These are phyloP conservation scores for Halcyon smyrnensis DNA, from an alignment of 2,797 vertebrate genomes.

Conservation along the genomic window DNA sequence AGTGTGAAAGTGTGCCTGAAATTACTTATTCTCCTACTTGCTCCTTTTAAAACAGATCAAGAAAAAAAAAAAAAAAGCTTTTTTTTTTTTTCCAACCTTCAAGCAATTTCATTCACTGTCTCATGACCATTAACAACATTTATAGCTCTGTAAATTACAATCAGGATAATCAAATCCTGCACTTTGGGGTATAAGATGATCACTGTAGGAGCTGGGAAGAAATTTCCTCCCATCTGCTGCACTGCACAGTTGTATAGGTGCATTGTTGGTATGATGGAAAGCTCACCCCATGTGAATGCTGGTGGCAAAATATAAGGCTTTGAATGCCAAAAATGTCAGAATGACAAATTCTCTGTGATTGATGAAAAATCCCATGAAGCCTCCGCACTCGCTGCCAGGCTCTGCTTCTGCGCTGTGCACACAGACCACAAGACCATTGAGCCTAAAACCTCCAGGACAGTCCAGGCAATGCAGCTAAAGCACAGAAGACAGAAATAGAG, in stretches of 20 bases:
- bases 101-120: background rate
- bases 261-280: background rate
- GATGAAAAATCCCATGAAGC: background rate
- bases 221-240: conserved; percentile 3
- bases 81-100: background rate
- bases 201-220: background rate
- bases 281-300: background rate
- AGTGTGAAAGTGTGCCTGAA: background rate
- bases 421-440: fast-evolving
- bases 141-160: conserved; percentile 11
- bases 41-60: background rate
- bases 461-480: background rate
- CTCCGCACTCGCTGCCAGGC: background rate
- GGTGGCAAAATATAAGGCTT: conserved; percentile 6
- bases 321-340: background rate
- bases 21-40: background rate
- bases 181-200: background rate
- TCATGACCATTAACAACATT: background rate
- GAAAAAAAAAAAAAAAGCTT: background rate
- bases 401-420: background rate
- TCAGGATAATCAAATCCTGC: conserved; percentile 13
- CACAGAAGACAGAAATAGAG: conserved; percentile 15
- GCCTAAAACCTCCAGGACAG: background rate
- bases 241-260: background rate
- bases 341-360: background rate